Conservation (phyloP, 2,888 invertebrate genomes). For the Danaus chrysippus region DNA sequence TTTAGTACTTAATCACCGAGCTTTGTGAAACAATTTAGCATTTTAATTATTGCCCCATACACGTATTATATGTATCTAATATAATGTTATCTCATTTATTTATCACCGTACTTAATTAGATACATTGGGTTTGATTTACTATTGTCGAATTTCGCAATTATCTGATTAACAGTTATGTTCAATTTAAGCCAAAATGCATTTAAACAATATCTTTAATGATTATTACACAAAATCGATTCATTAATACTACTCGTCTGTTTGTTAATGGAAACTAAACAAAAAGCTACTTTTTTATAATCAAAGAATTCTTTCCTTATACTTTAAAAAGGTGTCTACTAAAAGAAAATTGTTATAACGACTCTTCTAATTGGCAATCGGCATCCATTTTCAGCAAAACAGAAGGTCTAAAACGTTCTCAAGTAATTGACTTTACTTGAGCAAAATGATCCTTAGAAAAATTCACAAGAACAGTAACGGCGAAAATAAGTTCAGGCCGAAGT, state of each 20-base stretch:
- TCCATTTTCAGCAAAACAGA: conserved; percentile 3
- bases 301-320: not conserved
- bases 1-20: too few species aligned
- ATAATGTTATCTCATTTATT: not conserved
- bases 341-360: conserved; percentile 6
- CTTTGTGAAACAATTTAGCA: too few species aligned
- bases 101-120: not conserved
- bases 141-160: not conserved
- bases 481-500: conserved; percentile 18
- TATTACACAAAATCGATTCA: too few species aligned
- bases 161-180: not conserved
- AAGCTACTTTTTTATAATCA: not conserved
- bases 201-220: not conserved
- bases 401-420: not conserved
- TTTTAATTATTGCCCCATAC: not conserved
- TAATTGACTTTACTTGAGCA: conserved; percentile 6
- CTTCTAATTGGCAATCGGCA: conserved; percentile 4
- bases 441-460: conserved; percentile 1
- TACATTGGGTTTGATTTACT: not conserved
- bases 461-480: conserved; percentile 5
- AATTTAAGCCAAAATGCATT: not conserved
- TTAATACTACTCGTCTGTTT: too few species aligned
- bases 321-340: not conserved
- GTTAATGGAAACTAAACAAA: too few species aligned
- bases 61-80: not conserved